Conservation (phyloP, 2,888 invertebrate genomes). For the Biston stratarius region DNA sequence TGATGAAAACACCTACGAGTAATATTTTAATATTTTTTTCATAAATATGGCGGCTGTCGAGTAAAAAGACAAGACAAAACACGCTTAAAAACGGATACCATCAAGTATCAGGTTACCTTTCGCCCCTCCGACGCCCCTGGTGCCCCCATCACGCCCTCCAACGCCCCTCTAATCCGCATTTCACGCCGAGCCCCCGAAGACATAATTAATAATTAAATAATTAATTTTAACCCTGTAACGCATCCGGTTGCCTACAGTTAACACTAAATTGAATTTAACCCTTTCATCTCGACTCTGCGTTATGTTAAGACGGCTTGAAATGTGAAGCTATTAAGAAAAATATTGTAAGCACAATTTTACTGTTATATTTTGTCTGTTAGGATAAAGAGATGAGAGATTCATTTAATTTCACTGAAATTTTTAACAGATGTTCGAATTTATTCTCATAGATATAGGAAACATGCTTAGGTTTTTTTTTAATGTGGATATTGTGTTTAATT, state of each 20-base stretch:
- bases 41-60: background rate
- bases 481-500: too few relatives aligned
- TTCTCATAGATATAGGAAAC: too few relatives aligned
- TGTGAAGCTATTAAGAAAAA: constrained; percentile 3
- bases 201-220: constrained; percentile 57
- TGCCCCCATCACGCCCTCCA: constrained; percentile 11
- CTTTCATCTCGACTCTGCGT: constrained; percentile 36
- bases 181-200: constrained; percentile 31
- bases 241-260: constrained; percentile 44
- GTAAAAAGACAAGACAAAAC: background rate
- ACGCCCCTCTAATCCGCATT: constrained; percentile 31
- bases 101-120: constrained; percentile 5
- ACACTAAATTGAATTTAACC: constrained; percentile 36
- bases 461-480: too few relatives aligned
- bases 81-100: constrained; percentile 4
- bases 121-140: constrained; percentile 3
- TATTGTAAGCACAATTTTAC: constrained; percentile 7
- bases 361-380: background rate
- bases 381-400: background rate
- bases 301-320: constrained; percentile 8
- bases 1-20: too few relatives aligned
- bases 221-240: constrained; percentile 50
- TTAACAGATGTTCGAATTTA: background rate
- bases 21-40: too few relatives aligned
- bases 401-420: background rate